Conservation (phyloP, 2,113 vertebrate genomes). For the Vombatus ursinus region DNA sequence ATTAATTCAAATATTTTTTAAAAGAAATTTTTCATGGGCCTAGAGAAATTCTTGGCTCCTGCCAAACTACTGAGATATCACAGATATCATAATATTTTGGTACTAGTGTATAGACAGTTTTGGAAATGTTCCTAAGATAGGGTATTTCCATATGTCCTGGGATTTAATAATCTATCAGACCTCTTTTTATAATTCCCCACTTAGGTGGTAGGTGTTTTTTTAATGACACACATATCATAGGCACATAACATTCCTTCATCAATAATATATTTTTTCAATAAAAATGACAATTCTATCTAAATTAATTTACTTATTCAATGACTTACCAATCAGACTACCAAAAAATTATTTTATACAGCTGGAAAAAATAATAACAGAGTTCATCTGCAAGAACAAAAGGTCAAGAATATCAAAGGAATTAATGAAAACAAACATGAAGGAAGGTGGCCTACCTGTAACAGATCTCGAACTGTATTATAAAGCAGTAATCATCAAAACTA, state of each 20-base stretch:
- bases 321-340: neutral
- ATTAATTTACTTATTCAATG: neutral
- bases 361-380: neutral
- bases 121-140: neutral
- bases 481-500: neutral
- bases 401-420: neutral
- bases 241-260: slow-evolving; percentile 15
- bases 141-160: slow-evolving; percentile 16
- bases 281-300: slow-evolving; percentile 86
- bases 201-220: neutral
- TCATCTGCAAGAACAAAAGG: neutral
- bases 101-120: neutral
- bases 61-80: neutral
- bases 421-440: neutral
- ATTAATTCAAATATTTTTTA: neutral
- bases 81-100: neutral
- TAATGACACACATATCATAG: slow-evolving; percentile 3
- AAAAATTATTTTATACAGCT: neutral
- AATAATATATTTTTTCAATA: slow-evolving; percentile 75
- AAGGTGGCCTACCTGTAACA: neutral
- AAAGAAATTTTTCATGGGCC: slow-evolving; percentile 24
- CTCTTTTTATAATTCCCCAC: neutral
- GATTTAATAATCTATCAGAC: neutral
- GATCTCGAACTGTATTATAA: neutral
- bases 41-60: slow-evolving; percentile 32